Base-by-base conservation (phyloP, 2,797 vertebrate genomes). In the Helostoma temminkii region DNA sequence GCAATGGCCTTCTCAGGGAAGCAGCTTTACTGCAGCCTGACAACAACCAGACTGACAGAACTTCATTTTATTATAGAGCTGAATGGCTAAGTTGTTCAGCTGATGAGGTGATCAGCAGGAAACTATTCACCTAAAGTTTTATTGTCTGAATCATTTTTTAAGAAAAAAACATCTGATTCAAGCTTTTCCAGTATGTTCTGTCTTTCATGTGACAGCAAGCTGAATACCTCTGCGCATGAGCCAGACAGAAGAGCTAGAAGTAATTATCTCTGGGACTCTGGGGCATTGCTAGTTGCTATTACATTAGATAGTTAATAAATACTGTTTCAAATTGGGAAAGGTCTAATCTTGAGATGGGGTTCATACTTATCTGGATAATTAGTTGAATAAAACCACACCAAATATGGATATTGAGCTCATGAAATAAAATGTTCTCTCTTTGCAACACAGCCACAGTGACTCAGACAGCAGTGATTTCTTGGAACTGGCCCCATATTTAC, bases 401-500 rank as follows among this genome's bases (percentile, higher is more conserved):
- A 21, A 30, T 5, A n/a, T 47, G 25, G 3, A 28, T 28, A 69
- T 53, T 12, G 0, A 54, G 24, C 10, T 24, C 9, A 19, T 8
- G 6, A 9, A 18, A 39, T 39, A 16, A 32, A 32, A 14, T 32
- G 24, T 18, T 46, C 21, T 22, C 3, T 34, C 25, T 32, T 11
- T 3, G 14, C 5, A 12, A 11, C 0, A 4, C 57, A 18, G 2
- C 46, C 21, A 18, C 11, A 24, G 48, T 54, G 49, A 64, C 34
- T 67, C 26, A 39, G 21, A 16, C 1, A 21, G 39, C 6, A 57
- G 9, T 22, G 24, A 24, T 14, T 41, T 58, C 9, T 45, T 47
- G 26, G 10, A 71, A 25, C 3, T 50, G 22, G 2, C 2, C 14
- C 19, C 1, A 25, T 53, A 32, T 74, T 71, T 71, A 30, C 41